Conservation (phyloP, 2,888 invertebrate genomes). For the Eupithecia subfuscata region DNA sequence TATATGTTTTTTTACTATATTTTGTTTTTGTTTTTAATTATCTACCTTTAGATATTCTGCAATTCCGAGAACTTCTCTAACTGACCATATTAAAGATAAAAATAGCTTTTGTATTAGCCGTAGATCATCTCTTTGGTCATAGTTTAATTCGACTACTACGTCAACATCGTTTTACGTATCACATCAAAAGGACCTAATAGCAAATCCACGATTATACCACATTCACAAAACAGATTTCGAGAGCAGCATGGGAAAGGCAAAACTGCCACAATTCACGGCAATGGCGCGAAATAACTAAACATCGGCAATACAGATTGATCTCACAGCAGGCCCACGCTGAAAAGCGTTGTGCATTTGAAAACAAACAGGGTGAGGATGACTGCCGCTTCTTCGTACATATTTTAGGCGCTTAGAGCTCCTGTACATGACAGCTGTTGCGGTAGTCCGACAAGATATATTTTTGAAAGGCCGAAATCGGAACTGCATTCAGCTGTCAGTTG, state of each 20-base stretch:
- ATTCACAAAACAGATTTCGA: neutral
- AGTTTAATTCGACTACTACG: neutral
- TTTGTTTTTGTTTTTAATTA: too few relatives aligned
- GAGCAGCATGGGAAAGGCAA: neutral
- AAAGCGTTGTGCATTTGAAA: constrained; percentile 21
- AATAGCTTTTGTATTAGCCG: neutral
- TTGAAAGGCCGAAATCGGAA: neutral
- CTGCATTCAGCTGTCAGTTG: neutral
- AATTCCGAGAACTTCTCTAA: neutral
- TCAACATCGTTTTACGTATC: neutral
- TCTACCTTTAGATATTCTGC: neutral
- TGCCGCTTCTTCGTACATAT: constrained; percentile 12
- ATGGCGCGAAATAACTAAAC: neutral
- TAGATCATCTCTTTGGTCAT: neutral
- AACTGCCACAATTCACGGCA: neutral
- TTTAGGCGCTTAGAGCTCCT: constrained; percentile 9
- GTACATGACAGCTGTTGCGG: neutral
- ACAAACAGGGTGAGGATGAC: constrained; percentile 11
- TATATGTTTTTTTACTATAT: too few relatives aligned
- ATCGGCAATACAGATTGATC: constrained; percentile 11
- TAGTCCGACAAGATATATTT: neutral
- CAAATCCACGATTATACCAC: neutral
- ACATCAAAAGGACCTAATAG: neutral
- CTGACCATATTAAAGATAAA: neutral
- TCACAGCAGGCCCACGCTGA: constrained; percentile 1